Evolutionary conservation across 92 coral and sea anemone genomes (phyloP), one percentile per base, ranked within the genome.

Genomic region (Phymanthus crucifer): DNA sequence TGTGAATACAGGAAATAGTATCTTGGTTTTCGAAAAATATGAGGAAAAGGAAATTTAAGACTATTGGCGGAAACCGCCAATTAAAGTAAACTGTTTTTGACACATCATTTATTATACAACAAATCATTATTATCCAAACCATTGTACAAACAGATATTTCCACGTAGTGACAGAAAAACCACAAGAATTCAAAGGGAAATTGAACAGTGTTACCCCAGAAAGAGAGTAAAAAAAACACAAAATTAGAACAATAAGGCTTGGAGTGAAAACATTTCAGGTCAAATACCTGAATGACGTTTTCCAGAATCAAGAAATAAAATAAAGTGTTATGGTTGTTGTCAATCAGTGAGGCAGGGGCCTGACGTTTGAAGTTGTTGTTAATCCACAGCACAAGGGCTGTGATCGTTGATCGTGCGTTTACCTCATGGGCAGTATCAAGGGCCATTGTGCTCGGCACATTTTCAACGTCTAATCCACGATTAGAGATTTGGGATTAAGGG

Each of bases 341-440:
- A 47, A 26, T 77, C 72, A 77, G 26, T 77, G 43, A 70, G 65
- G 61, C 7, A 77, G 81, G 57, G 81, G 81, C 38, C 35, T 77
- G 72, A 77, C 69, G 65, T 64, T 61, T 14, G 64, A 35, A 14
- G 36, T 3, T 50, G 40, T 34, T 31, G 27, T 54, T 38, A 76
- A 32, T 76, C 29, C 67, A n/a, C 24, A 34, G 58, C 21, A 56
- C 31, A 45, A 9, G 72, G 26, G 17, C 40, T 38, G 32, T 37
- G 6, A 36, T 38, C 18, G 45, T 74, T 54, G 48, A 56, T 29
- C 66, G 16, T 26, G 14, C 13, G 13, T 58, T n/a, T 69, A 77
- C 81, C 81, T 64, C 81, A 61, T 77, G 81, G 56, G 50, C n/a
- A 12, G 72, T 35, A 18, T 36, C 24, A 34, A 65, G 71, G 32